Evolutionary conservation across 2,113 vertebrate genomes (phyloP), one percentile per base, ranked within the genome.

Genomic region (Xyrauchen texanus): DNA sequence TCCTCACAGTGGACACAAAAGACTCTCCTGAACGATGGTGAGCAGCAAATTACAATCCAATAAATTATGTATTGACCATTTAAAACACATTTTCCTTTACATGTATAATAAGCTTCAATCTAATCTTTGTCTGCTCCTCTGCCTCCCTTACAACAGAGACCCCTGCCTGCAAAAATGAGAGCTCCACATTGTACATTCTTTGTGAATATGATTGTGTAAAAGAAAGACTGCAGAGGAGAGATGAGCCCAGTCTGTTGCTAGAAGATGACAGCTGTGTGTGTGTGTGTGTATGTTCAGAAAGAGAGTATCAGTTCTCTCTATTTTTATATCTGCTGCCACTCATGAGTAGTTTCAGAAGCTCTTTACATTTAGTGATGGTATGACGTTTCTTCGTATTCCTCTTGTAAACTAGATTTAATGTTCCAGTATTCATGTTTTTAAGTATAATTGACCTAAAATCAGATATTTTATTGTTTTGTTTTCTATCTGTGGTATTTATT

Each of bases 401-500:
- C 55, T 68, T 73, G 76, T 82, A 82, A 82, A 89, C 87, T 88
- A 91, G 81, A 88, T 87, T 68, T 87, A 91, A 91, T 89, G 90
- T 91, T 91, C 89, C 88, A 88, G 84, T 92, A 92, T 93, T 93
- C 92, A 92, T 92, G 89, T 92, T 89, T 93, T 90, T 92, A 92
- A 92, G 91, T 93, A 91, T 90, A 90, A 85, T 85, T 82, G 85
- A 90, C 82, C 82, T 89, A 89, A 85, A 84, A 81, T 76, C 49
- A 89, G 86, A 85, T 88, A 82, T 74, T 81, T 81, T 79, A 73
- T 90, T 91, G 83, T 90, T 90, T 91, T 71, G 75, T 83, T 90
- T 90, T 90, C 85, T 91, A 90, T 90, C 88, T 91, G 89, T 93
- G 91, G 90, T 93, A 93, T 93, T 93, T 93, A 93, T 93, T 93